Conservation (phyloP, 2,797 vertebrate species). For the Apodemus agrarius region DNA sequence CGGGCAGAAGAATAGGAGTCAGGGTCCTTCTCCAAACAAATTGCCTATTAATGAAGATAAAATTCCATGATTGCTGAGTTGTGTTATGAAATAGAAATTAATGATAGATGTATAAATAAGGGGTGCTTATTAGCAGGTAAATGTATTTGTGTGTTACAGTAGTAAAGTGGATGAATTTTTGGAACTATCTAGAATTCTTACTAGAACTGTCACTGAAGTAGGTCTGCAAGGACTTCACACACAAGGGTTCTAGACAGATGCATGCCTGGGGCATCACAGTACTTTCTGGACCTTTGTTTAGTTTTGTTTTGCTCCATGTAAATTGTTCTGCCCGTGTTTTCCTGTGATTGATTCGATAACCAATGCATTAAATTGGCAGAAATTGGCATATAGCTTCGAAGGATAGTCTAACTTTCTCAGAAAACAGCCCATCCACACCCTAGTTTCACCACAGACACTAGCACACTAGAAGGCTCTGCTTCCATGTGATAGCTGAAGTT, state of each 20-base stretch:
- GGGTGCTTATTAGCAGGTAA: not conserved
- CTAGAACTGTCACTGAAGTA: not conserved
- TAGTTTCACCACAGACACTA: not conserved
- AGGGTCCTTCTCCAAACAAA: not conserved
- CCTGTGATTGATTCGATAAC: not conserved
- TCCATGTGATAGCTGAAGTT: not conserved
- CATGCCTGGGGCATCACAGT: not conserved
- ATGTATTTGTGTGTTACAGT: not conserved
- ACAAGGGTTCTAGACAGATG: not conserved
- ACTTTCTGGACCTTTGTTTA: not conserved
- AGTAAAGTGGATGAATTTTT: rapidly evolving
- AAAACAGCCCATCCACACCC: not conserved
- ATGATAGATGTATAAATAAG: not conserved
- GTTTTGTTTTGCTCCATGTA: not conserved
- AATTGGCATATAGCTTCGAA: not conserved
- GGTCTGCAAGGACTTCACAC: not conserved
- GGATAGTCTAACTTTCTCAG: not conserved
- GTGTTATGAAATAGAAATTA: not conserved
- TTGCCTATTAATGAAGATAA: not conserved
- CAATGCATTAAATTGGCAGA: not conserved
- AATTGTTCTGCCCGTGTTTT: not conserved
- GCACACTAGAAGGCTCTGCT: not conserved
- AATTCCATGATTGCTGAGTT: not conserved
- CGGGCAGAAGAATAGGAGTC: not conserved
- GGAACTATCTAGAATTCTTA: not conserved